Conservation (phyloP, 1,140 invertebrate genomes). For the Phthorimaea operculella region DNA sequence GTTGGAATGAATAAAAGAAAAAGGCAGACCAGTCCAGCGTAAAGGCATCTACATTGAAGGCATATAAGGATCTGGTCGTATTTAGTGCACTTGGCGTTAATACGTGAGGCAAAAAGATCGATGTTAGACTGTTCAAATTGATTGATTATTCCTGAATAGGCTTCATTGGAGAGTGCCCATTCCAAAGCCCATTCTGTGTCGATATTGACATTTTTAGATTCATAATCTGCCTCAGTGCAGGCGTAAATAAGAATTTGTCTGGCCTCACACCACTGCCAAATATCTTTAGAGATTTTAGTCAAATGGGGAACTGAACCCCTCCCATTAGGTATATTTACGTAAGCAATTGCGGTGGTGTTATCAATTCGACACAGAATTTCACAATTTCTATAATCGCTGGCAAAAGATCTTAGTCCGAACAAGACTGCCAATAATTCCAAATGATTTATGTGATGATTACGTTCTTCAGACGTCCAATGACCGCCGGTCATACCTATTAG, state of each 20-base stretch:
- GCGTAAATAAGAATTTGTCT: conserved; percentile 11
- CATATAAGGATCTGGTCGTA: conserved; percentile 9
- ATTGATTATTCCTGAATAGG: conserved; percentile 2
- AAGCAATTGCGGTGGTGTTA: conserved; percentile 14
- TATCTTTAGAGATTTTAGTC: neutral
- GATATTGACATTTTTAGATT: conserved; percentile 10
- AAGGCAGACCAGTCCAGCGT: conserved; percentile 2
- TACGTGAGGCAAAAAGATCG: conserved; percentile 12
- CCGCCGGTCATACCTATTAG: conserved; percentile 5
- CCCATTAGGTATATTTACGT: conserved; percentile 15
- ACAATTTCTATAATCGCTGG: conserved; percentile 5
- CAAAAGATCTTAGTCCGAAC: conserved; percentile 12
- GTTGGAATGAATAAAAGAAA: conserved; percentile 10
- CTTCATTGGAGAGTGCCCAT: conserved; percentile 4
- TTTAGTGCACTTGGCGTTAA: conserved; percentile 11
- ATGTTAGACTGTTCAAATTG: conserved; percentile 10
- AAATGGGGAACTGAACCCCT: conserved; percentile 12
- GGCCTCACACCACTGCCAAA: conserved; percentile 11
- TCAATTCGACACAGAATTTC: conserved; percentile 10
- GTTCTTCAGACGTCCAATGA: conserved; percentile 9
- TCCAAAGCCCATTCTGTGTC: conserved; percentile 15
- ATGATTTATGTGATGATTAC: conserved; percentile 11
- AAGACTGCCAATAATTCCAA: conserved; percentile 13
- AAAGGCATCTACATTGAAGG: conserved; percentile 10
- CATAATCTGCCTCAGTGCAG: conserved; percentile 11